phyloP scores from a whole-genome alignment of 1,140 invertebrate species.

The Drosophila chauvacae region DNA sequence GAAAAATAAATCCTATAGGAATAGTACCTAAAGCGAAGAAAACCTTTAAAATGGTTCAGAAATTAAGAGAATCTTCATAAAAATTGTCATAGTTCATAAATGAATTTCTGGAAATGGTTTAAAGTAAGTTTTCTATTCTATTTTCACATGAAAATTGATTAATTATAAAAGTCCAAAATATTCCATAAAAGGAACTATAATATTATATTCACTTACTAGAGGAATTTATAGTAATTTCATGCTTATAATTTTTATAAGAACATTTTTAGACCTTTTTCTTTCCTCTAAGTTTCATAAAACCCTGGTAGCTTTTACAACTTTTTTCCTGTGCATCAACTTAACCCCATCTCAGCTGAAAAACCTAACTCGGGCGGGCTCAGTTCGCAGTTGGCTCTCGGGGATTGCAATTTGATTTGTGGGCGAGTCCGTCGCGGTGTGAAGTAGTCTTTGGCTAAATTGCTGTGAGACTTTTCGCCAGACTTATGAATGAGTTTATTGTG shows the following conservation, averaged over 20 bases:
- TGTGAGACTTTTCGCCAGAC: conserved; percentile 46
- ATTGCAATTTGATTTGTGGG: conserved; percentile 55
- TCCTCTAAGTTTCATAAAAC: too few relatives aligned
- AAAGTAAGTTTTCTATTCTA: neutral
- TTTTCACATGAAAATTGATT: too few relatives aligned
- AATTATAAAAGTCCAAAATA: neutral
- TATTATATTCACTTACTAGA: too few relatives aligned
- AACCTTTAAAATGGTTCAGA: neutral
- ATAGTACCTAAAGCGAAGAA: too few relatives aligned
- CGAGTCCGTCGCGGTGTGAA: conserved; percentile 44
- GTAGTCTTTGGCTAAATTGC: conserved; percentile 46
- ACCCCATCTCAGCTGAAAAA: conserved; percentile 20
- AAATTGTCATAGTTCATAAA: neutral
- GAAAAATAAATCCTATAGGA: neutral
- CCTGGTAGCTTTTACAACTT: neutral
- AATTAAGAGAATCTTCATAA: too few relatives aligned
- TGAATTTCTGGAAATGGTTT: neutral
- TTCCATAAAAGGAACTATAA: too few relatives aligned
- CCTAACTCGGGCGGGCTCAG: conserved; percentile 18
- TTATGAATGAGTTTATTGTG: conserved; percentile 54
- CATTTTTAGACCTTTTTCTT: too few relatives aligned
- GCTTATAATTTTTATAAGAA: too few relatives aligned
- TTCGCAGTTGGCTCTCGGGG: conserved; percentile 30
- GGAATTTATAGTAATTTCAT: too few relatives aligned
- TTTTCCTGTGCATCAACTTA: conserved; percentile 21